Conservation (phyloP, 2,113 vertebrate genomes). For the Nipponia nippon region DNA sequence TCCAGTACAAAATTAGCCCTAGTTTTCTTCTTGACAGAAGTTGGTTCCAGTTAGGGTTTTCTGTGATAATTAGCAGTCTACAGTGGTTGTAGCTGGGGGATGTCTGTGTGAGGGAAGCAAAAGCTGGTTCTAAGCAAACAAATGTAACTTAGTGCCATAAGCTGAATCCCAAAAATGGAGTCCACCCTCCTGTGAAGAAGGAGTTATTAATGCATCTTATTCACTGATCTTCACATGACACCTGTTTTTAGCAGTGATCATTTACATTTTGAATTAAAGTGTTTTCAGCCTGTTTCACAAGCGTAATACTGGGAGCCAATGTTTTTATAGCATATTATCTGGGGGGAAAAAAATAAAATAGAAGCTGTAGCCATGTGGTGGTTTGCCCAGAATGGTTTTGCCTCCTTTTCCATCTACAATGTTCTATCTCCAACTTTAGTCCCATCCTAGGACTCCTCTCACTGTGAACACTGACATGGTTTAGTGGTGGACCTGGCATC, state of each 20-base stretch:
- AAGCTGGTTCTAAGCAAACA: neutral
- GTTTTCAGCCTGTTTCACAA: neutral
- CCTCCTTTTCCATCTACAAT: neutral
- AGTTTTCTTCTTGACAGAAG: neutral
- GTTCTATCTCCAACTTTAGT: neutral
- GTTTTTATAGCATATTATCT: neutral
- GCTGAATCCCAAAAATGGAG: neutral
- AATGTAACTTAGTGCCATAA: neutral
- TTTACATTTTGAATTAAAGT: neutral
- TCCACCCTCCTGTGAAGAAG: neutral
- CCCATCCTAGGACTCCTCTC: neutral
- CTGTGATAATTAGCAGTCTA: neutral
- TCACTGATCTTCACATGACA: neutral
- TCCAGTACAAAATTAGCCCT: neutral
- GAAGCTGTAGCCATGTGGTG: no score
- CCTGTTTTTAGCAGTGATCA: fast-evolving
- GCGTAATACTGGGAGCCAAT: fast-evolving
- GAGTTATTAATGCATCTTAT: neutral
- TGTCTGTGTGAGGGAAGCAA: neutral
- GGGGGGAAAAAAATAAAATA: neutral
- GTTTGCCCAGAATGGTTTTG: neutral
- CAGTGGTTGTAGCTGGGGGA: neutral
- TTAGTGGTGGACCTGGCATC: neutral
- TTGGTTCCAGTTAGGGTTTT: neutral
- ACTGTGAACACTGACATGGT: fast-evolving